phyloP scores from a whole-genome alignment of 2,797 vertebrate genomes.

The Falco berigora region DNA sequence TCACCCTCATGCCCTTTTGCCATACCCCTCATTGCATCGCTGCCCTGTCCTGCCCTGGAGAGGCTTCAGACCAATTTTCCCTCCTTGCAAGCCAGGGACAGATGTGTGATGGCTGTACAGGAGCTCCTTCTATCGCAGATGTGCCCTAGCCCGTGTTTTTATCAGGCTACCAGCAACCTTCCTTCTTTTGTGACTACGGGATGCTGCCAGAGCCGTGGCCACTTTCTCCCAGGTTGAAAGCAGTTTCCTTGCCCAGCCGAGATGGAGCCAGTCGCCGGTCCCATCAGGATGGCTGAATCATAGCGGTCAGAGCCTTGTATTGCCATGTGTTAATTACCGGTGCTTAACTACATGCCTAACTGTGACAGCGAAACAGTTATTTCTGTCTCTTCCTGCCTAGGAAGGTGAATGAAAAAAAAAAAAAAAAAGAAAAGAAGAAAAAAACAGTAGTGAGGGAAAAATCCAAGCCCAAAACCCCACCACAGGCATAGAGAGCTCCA shows the following conservation, averaged over 20 bases:
- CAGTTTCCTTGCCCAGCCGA: background rate
- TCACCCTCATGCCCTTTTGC: rapidly evolving
- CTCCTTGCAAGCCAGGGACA: background rate
- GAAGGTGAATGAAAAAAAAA: background rate
- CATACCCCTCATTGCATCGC: rapidly evolving
- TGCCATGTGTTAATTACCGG: background rate
- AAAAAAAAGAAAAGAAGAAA: background rate
- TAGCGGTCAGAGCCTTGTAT: background rate
- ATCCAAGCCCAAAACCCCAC: background rate
- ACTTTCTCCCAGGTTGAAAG: background rate
- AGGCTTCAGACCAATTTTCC: background rate
- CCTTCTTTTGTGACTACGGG: background rate
- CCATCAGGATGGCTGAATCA: background rate
- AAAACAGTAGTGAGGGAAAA: background rate
- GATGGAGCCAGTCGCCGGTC: background rate
- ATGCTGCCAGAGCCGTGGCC: rapidly evolving
- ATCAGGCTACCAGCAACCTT: background rate
- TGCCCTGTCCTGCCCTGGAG: background rate
- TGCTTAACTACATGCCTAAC: background rate
- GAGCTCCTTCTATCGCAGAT: rapidly evolving
- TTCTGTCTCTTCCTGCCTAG: background rate
- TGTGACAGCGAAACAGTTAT: background rate
- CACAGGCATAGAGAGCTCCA: rapidly evolving
- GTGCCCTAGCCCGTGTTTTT: background rate
- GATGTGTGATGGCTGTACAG: rapidly evolving